A percentile compares a stretch with the other conserved stretches of the same genome.
Conservation (phyloP, 2,797 vertebrate species). For the Ambastaia sidthimunki region DNA sequence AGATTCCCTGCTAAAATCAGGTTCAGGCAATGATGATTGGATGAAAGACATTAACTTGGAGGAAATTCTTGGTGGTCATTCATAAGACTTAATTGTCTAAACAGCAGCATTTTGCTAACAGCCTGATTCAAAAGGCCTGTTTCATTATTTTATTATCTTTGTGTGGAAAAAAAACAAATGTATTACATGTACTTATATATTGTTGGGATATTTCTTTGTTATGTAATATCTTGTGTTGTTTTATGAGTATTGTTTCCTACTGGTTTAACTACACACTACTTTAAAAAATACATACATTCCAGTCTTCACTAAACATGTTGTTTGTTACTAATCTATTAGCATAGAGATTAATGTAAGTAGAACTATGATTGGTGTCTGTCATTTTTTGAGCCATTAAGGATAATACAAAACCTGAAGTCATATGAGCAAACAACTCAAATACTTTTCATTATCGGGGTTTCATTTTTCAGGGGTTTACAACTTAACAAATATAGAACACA, state of each 20-base stretch:
- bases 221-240: slow-evolving; percentile 42
- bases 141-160: slow-evolving; percentile 36
- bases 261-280: slow-evolving; percentile 6
- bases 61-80: slow-evolving; percentile 94
- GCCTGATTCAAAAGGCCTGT: slow-evolving; percentile 24
- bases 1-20: slow-evolving; percentile 95
- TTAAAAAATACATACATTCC: slow-evolving; percentile 30
- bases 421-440: too few relatives aligned
- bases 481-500: too few relatives aligned
- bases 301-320: slow-evolving; percentile 20
- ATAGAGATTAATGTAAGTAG: background rate
- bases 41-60: slow-evolving; percentile 99
- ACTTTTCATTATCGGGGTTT: background rate
- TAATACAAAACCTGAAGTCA: background rate
- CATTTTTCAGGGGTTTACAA: too few relatives aligned
- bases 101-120: slow-evolving; percentile 10
- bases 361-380: background rate
- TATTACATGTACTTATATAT: slow-evolving; percentile 47
- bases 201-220: slow-evolving; percentile 39
- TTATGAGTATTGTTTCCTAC: slow-evolving; percentile 33
- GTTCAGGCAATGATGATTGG: slow-evolving; percentile 96
- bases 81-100: slow-evolving; percentile 67
- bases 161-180: slow-evolving; percentile 39
- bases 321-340: slow-evolving; percentile 23
- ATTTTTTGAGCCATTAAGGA: background rate